Conservation (phyloP, 2,797 vertebrate genomes). For the Alca torda region DNA sequence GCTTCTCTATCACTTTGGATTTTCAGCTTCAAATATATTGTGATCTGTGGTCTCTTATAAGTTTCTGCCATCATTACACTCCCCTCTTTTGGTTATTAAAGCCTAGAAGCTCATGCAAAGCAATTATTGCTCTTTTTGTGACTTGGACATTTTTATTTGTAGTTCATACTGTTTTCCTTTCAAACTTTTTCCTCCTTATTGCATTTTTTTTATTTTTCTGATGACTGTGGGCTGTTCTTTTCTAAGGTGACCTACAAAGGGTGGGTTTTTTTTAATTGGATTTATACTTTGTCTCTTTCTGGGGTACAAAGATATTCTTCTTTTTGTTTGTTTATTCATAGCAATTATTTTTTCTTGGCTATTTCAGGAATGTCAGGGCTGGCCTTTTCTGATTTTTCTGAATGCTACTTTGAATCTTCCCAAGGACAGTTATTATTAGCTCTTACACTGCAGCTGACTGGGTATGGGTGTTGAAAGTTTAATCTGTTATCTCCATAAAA, state of each 20-base stretch:
- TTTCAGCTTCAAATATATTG: background rate
- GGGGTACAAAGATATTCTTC: background rate
- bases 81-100: background rate
- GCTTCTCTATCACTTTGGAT: background rate
- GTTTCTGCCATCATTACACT: background rate
- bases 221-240: background rate
- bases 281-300: conserved; percentile 20
- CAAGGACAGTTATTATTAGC: conserved; percentile 67
- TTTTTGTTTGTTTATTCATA: conserved; percentile 49
- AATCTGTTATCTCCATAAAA: conserved; percentile 67
- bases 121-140: background rate
- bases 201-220: background rate
- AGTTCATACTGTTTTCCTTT: background rate
- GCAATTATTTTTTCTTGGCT: conserved; percentile 41
- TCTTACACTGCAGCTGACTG: conserved; percentile 54
- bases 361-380: conserved; percentile 43
- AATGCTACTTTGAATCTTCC: conserved; percentile 49
- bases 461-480: conserved; percentile 55
- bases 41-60: background rate
- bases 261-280: background rate
- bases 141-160: background rate
- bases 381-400: conserved; percentile 52
- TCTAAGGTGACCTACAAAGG: conserved; percentile 22
- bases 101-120: background rate
- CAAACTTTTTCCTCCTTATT: background rate